Evolutionary conservation across 1,140 invertebrate species (phyloP).

Genomic region (Teleopsis dalmanni): DNA sequence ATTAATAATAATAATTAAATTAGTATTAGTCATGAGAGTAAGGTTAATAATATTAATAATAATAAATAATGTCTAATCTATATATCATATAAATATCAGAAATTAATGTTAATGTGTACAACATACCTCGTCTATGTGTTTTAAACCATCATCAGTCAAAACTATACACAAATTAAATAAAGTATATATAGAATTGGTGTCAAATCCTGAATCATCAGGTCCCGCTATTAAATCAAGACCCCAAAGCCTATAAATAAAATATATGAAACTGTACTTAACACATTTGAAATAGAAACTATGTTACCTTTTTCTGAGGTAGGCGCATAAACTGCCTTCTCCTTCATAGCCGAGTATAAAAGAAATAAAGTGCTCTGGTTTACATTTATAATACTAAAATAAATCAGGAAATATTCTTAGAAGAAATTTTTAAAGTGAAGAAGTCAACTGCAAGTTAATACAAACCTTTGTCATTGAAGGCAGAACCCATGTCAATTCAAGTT

Average conservation of each 20-base stretch:
- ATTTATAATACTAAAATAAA: conserved; percentile 8
- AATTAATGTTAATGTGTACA: too few relatives aligned
- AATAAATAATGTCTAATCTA: too few relatives aligned
- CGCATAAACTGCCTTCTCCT: conserved; percentile 77
- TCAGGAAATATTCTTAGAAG: neutral
- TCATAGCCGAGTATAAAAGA: conserved; percentile 81
- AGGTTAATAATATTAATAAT: too few relatives aligned
- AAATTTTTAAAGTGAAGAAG: too few relatives aligned
- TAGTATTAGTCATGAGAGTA: too few relatives aligned
- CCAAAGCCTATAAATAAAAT: conserved; percentile 58
- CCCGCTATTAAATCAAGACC: conserved; percentile 71
- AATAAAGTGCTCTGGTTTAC: conserved; percentile 71
- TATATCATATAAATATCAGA: conserved; percentile 3
- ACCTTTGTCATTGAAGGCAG: conserved; percentile 57
- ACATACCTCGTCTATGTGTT: conserved; percentile 60
- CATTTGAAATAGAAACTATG: conserved; percentile 16
- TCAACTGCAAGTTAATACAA: neutral
- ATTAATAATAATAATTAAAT: too few relatives aligned
- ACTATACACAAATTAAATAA: conserved; percentile 68
- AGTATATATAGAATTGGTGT: conserved; percentile 63
- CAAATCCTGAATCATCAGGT: conserved; percentile 66
- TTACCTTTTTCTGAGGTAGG: conserved; percentile 69
- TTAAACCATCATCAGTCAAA: conserved; percentile 71
- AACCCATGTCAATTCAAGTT: conserved; percentile 69
- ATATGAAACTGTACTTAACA: neutral